A percentile compares a stretch with the other conserved stretches of the same genome.
These are phyloP conservation scores for western clawed frog (Xenopus tropicalis) DNA, from an alignment of 2,113 vertebrate genomes.

Conservation along the genomic window UCB_Xtro_10.0 CM004444.2:171574501-171575000, in stretches of 20 bases:
- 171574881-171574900: too few relatives aligned
- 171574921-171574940: too few relatives aligned
- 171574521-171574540: not conserved
- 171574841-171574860: not conserved
- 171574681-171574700: conserved; percentile 80
- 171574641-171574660: conserved; percentile 77
- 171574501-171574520: conserved; percentile 24
- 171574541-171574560: conserved; percentile 38
- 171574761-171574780: conserved; percentile 67
- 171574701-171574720: conserved; percentile 70
- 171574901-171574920: too few relatives aligned
- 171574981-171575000: conserved; percentile 48
- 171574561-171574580: conserved; percentile 32
- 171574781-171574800: conserved; percentile 45
- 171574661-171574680: conserved; percentile 79
- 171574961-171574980: conserved; percentile 57
- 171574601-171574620: conserved; percentile 39
- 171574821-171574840: not conserved
- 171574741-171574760: conserved; percentile 76
- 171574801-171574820: not conserved
- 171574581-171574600: conserved; percentile 45
- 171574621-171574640: conserved; percentile 50
- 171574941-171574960: too few relatives aligned
- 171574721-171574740: conserved; percentile 63
- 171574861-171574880: conserved; percentile 24